Conservation (phyloP, 2,113 vertebrate species). For the Heteronetta atricapilla region DNA sequence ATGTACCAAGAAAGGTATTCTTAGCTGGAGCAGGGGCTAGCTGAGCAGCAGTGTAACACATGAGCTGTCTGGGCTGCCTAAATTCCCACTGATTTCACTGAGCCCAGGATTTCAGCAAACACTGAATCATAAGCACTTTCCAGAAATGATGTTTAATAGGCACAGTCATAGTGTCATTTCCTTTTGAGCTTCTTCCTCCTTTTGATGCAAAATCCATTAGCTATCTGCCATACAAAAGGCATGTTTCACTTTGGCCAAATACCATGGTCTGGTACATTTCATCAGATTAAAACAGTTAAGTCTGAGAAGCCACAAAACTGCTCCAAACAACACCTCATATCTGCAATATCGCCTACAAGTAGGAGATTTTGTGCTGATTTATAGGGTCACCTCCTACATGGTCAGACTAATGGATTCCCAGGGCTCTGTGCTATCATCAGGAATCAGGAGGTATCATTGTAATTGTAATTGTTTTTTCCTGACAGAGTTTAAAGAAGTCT, state of each 20-base stretch:
- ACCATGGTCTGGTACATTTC: too few relatives aligned
- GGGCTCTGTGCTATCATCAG: background rate
- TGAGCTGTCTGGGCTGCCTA: background rate
- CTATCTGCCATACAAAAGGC: background rate
- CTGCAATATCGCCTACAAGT: background rate
- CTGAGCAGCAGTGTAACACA: background rate
- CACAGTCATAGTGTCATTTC: background rate
- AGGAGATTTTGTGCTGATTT: background rate
- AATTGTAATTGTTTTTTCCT: background rate
- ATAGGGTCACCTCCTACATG: background rate
- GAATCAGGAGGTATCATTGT: background rate
- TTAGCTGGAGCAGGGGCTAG: background rate
- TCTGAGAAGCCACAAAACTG: background rate
- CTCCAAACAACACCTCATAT: fast-evolving
- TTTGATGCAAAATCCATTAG: background rate
- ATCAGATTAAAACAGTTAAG: background rate
- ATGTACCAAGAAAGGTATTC: background rate
- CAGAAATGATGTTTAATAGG: background rate
- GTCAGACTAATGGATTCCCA: background rate
- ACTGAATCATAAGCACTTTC: conserved; percentile 23
- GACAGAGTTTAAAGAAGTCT: background rate
- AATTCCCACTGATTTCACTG: background rate
- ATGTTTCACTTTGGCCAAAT: background rate
- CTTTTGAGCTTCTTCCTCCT: background rate
- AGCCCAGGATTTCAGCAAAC: background rate